Base-by-base conservation (phyloP, 2,888 invertebrate genomes). In the Pilophorus perplexus region DNA sequence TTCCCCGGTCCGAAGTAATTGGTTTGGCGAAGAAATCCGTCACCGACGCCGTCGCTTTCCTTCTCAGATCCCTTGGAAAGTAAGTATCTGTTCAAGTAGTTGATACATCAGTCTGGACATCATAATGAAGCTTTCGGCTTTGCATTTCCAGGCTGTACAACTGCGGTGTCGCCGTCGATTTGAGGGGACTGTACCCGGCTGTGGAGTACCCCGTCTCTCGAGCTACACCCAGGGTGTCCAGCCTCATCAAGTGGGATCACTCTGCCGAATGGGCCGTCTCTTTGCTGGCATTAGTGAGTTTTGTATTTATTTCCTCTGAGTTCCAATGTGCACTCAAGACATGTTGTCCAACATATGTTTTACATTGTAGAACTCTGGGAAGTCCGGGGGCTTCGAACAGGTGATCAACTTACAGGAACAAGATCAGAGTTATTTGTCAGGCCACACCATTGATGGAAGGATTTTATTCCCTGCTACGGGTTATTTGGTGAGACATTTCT, bases 381-480 rank as follows among this genome's bases (percentile, higher is more conserved):
- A 44, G 23, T 22, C 22, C 12, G 44, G 44, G 12, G 22, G 22
- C 2, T 22, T 46, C 8, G 23, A 46, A 46, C 23, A 46, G 25
- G 46, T 46, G 2, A 46, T 44, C 20, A 23, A 46, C 25, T 12
- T 46, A 2, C 22, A 22, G 46, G 14, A 46, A 20, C 23, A 46
- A 74, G 83, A 83, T 22, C 86, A 91, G 75, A 80, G 85, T 52
- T 93, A 85, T 79, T 77, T 94, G 67, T 79, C 84, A 64, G 95
- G 94, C 1, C 98, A 97, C 77, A 83, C 85, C 66, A 96, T 97
- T 74, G 96, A 97, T 79, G 97, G 96, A 23, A 84, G 96, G 74
- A 83, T 95, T 57, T 81, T 97, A 18, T 97, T 92, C 81, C 97
- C 97, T 16, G 96, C 95, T 68, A 96, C 97, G 37, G 95, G 94